Base-by-base conservation (phyloP, 2,113 vertebrate species). In the Crotalus helleri region DNA sequence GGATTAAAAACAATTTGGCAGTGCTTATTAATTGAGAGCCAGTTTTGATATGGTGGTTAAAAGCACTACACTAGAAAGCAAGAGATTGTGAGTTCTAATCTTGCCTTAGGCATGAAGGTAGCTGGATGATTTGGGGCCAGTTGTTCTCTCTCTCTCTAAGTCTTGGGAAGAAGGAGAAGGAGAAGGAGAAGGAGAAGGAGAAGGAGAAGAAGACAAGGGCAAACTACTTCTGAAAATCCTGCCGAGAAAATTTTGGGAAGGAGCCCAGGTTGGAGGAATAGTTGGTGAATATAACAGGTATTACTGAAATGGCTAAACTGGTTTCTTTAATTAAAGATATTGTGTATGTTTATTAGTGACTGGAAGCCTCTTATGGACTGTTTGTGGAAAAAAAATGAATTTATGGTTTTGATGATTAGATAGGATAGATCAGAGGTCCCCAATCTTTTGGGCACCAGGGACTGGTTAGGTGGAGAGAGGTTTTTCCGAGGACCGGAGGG, bases 1-100 rank as follows among this genome's bases (percentile, higher is more conserved):
- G 93, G 96, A 88, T 94, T 95, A 33, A 49, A 96, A 87, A 69
- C 29, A 13, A 69, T n/a, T 69, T n/a, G 61, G 29, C 26, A 69
- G 29, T 69, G 61, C 61, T n/a, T 13, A 69, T 13, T 69, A 69
- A n/a, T 15, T 69, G 64, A 69, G 29, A 33, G 64, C 2, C 29
- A 33, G 13, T 49, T 69, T n/a, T 33, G 64, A 11, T 15, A 12
- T 15, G 11, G 13, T 15, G 29, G 29, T 33, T 69, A 69, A 69
- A 69, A 69, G 61, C 64, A n/a, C 12, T 29, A n/a, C 12, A 4
- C 64, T 69, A 5, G 29, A 69, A n/a, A 69, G 29, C 64, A n/a
- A 29, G 29, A 69, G 64, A 17, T 15, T n/a, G 64, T 33, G 64
- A 69, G 12, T 69, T 15, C 12, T n/a, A 69, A 69, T 69, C 29